These are phyloP conservation scores for Drosophila eugracilis DNA, from an alignment of 1,140 invertebrate genomes.

Conservation along the genomic window DNA sequence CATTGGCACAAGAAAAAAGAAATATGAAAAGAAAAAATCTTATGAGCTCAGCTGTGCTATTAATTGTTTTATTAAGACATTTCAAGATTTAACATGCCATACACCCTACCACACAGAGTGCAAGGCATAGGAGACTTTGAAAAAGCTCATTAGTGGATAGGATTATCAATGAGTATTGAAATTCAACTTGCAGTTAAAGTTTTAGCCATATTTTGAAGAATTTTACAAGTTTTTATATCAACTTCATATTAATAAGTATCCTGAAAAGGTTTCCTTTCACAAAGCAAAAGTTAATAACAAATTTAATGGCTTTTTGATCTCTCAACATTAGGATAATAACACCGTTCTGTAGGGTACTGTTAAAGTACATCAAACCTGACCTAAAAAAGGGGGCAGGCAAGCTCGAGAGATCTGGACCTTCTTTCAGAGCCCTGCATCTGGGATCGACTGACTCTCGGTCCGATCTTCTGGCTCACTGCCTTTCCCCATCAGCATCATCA, in stretches of 20 bases:
- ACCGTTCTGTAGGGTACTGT: background rate
- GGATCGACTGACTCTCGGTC: background rate
- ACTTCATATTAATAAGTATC: no score
- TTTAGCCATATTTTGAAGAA: no score
- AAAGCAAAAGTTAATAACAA: no score
- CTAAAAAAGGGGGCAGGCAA: background rate
- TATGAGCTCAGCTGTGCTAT: conserved; percentile 82
- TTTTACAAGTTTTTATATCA: no score
- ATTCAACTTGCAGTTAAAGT: no score
- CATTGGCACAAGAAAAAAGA: conserved; percentile 58
- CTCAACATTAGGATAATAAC: background rate
- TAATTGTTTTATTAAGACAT: conserved; percentile 83
- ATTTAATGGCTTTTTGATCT: no score
- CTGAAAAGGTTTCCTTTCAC: no score
- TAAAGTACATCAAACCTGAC: background rate
- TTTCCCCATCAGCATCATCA: conserved; percentile 5
- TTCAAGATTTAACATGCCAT: conserved; percentile 78
- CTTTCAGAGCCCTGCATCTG: conserved; percentile 11
- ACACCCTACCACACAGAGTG: conserved; percentile 45
- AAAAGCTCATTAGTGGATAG: background rate
- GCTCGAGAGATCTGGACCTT: conserved; percentile 16
- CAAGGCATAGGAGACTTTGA: conserved; percentile 15
- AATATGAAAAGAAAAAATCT: conserved; percentile 60
- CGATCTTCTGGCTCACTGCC: conserved; percentile 17
- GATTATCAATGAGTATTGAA: no score